Evolutionary conservation across 2,888 invertebrate species (phyloP).

Genomic region (Orgyia antiqua): DNA sequence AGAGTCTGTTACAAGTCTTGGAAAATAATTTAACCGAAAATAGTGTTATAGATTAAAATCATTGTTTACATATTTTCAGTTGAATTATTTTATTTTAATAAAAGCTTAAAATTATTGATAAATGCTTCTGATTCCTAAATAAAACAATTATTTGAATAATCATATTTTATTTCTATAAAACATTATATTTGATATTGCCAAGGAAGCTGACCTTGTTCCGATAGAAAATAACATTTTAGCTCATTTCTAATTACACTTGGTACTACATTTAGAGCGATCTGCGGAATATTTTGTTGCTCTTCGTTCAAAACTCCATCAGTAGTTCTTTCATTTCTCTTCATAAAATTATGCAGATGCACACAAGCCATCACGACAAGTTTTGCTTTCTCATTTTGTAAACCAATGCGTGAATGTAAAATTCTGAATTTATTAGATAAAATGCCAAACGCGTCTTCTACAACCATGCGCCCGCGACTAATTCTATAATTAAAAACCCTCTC

Average conservation of each 20-base stretch:
- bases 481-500: conserved; percentile 21
- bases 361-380: conserved; percentile 18
- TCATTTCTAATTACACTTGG: conserved; percentile 16
- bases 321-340: conserved; percentile 17
- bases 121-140: no score
- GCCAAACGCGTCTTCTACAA: conserved; percentile 22
- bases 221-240: conserved; percentile 19
- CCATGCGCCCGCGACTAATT: conserved; percentile 20
- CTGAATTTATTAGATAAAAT: conserved; percentile 16
- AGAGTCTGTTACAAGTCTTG: no score
- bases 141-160: no score
- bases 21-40: no score
- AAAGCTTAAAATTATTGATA: no score
- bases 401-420: conserved; percentile 16
- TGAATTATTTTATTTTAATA: no score
- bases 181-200: no score
- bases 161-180: no score
- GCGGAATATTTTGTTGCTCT: conserved; percentile 16
- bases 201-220: conserved; percentile 19
- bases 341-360: conserved; percentile 20
- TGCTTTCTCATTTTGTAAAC: conserved; percentile 18
- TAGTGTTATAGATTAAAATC: no score
- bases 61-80: no score
- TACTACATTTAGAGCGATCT: conserved; percentile 18
- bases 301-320: conserved; percentile 17